Conservation (phyloP, 2,888 invertebrate species). For the Meghimatium bilineatum region DNA sequence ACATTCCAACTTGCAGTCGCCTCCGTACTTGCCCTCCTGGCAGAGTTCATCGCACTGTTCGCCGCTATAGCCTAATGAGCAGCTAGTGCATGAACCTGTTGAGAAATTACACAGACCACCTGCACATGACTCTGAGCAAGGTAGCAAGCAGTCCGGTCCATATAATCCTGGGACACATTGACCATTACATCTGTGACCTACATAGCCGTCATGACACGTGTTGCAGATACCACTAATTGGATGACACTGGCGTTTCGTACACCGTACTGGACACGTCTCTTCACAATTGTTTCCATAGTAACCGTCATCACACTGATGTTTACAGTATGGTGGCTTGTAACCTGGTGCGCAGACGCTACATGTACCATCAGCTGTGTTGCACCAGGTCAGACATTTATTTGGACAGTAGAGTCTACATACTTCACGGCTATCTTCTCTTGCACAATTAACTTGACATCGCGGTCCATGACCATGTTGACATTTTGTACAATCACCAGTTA, state of each 20-base stretch:
- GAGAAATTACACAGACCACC: constrained; percentile 22
- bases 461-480: constrained; percentile 23
- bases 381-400: constrained; percentile 31
- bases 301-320: constrained; percentile 20
- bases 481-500: constrained; percentile 6
- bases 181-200: constrained; percentile 41
- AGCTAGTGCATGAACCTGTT: constrained; percentile 16
- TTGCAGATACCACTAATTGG: constrained; percentile 33
- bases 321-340: constrained; percentile 28
- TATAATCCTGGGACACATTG: constrained; percentile 30
- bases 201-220: constrained; percentile 33
- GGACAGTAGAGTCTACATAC: constrained; percentile 34
- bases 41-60: constrained; percentile 28
- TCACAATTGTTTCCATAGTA: constrained; percentile 25
- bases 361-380: constrained; percentile 10
- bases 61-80: constrained; percentile 26
- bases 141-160: constrained; percentile 22
- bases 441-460: constrained; percentile 33
- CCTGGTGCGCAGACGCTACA: constrained; percentile 32
- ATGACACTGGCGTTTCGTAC: constrained; percentile 2
- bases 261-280: constrained; percentile 20
- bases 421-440: constrained; percentile 1
- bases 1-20: constrained; percentile 5
- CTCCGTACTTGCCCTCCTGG: constrained; percentile 25
- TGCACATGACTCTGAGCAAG: constrained; percentile 36